Conservation (phyloP, 2,113 vertebrate species). For the Benitochromis conjunctus region DNA sequence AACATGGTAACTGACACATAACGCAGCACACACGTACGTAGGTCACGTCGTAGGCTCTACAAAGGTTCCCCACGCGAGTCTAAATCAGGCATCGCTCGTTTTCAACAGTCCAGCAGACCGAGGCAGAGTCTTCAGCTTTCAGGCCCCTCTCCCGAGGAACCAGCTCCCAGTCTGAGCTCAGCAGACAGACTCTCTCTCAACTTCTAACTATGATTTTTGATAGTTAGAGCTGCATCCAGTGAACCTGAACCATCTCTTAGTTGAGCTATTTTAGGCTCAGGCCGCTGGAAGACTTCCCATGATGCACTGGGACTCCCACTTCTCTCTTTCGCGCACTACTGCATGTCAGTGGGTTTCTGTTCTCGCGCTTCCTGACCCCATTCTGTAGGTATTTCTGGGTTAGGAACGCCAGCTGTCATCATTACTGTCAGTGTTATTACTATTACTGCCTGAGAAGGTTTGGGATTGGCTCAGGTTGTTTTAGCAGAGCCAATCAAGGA, state of each 20-base stretch:
- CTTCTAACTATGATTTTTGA: not conserved
- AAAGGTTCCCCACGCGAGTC: not conserved
- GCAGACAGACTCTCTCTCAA: not conserved
- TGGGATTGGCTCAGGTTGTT: fast-evolving
- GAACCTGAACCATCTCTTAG: not conserved
- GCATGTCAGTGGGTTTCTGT: not conserved
- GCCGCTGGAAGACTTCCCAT: not conserved
- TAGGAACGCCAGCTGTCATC: not conserved
- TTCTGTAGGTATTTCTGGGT: not conserved
- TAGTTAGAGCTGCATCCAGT: not conserved
- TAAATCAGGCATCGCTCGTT: not conserved
- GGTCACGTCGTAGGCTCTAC: not conserved
- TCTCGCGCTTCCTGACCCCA: not conserved
- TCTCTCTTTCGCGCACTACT: not conserved
- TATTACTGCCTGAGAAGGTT: not conserved
- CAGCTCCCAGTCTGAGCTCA: not conserved
- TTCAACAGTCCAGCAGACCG: not conserved
- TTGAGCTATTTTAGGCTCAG: not conserved
- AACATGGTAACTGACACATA: fast-evolving
- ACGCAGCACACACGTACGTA: not conserved
- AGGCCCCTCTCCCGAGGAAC: not conserved
- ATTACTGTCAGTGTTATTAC: not conserved
- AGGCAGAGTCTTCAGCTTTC: not conserved
- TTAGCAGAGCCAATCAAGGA: not conserved
- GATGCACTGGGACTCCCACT: not conserved